Evolutionary conservation across 37 sponge, comb jelly and placozoan species (phyloP).

Genomic region (Halisarca cf. caerulea): DNA sequence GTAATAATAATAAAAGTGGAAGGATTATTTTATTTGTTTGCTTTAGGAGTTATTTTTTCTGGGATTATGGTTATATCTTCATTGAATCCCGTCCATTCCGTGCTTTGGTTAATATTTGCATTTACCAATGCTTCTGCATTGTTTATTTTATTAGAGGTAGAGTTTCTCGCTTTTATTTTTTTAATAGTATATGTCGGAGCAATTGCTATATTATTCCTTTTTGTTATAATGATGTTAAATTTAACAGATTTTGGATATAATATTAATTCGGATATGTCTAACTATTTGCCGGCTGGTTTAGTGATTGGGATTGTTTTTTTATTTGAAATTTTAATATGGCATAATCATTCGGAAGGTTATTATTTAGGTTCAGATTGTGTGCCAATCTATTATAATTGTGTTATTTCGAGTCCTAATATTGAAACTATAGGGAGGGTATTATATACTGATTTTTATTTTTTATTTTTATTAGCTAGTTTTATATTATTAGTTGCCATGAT

Average conservation of each 20-base stretch:
- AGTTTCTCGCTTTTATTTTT: conserved; percentile 71
- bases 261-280: conserved; percentile 48
- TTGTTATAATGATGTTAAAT: conserved; percentile 88
- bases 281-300: conserved; percentile 67
- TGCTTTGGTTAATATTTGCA: conserved; percentile 71
- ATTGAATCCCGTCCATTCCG: conserved; percentile 77
- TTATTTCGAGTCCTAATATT: conserved; percentile 46
- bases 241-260: conserved; percentile 58
- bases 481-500: conserved; percentile 87
- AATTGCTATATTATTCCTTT: conserved; percentile 82
- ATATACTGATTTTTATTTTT: conserved; percentile 79
- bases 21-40: conserved; percentile 71
- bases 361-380: neutral
- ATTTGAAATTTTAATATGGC: conserved; percentile 45
- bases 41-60: conserved; percentile 54
- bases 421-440: conserved; percentile 68
- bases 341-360: conserved; percentile 6
- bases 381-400: conserved; percentile 30
- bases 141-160: conserved; percentile 73
- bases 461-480: conserved; percentile 81
- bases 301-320: conserved; percentile 68
- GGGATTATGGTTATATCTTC: conserved; percentile 81
- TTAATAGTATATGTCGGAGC: conserved; percentile 83
- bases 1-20: conserved; percentile 26
- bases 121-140: conserved; percentile 67